These are phyloP conservation scores for Paraescarpia echinospica DNA, from an alignment of 1,140 invertebrate species.

Conservation along the genomic window DNA sequence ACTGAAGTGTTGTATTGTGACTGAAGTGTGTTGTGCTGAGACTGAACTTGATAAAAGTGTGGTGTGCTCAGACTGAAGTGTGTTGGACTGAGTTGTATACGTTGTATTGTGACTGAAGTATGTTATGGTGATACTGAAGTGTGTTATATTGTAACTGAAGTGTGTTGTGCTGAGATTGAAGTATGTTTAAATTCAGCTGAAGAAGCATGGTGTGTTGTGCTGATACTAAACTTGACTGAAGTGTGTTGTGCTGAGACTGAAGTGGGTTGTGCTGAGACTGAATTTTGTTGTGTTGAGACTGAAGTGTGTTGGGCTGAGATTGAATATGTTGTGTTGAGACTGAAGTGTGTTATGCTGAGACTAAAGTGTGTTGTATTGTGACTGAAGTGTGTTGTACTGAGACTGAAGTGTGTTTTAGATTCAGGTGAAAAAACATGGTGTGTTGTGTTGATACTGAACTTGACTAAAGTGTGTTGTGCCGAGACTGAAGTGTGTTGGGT, in stretches of 20 bases:
- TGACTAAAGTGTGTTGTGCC: too few species aligned
- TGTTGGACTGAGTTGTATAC: too few species aligned
- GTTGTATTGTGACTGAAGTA: too few species aligned
- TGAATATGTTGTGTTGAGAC: not conserved
- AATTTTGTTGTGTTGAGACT: not conserved
- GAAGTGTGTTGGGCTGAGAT: not conserved
- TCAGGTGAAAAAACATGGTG: not conserved
- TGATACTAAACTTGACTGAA: not conserved
- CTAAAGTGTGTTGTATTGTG: not conserved
- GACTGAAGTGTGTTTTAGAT: not conserved
- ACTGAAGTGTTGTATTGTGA: not conserved
- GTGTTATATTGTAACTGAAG: too few species aligned
- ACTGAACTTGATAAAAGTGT: not conserved
- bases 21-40: too few species aligned
- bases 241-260: not conserved
- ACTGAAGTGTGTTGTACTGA: not conserved
- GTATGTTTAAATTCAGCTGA: too few species aligned
- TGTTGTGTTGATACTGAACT: not conserved
- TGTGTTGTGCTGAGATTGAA: too few species aligned
- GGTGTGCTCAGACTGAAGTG: not conserved
- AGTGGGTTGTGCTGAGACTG: not conserved
- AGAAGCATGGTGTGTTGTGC: not conserved
- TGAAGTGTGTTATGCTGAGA: not conserved
- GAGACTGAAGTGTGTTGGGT: too few species aligned
- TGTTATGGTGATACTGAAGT: too few species aligned